phyloP scores from a whole-genome alignment of 1,140 invertebrate species.

The Chironomus tepperi region DNA sequence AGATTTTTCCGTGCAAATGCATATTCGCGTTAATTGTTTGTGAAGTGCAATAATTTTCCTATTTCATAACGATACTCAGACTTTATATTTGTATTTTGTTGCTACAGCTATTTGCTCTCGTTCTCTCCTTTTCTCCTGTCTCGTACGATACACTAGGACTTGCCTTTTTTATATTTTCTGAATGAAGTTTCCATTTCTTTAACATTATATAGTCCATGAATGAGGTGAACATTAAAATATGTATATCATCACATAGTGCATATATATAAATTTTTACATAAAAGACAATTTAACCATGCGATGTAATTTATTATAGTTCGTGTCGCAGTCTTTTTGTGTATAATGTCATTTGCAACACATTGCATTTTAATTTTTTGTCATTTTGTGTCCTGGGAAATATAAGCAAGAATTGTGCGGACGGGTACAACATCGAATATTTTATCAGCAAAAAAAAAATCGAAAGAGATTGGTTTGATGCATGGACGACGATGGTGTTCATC shows the following conservation, averaged over 20 bases:
- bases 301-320: slow-evolving; percentile 3
- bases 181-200: neutral
- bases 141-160: neutral
- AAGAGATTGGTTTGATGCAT: too few species aligned
- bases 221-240: slow-evolving; percentile 13
- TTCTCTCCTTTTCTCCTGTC: neutral
- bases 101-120: neutral
- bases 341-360: slow-evolving; percentile 13
- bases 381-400: neutral
- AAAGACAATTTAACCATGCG: slow-evolving; percentile 12
- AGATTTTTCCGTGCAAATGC: slow-evolving; percentile 17
- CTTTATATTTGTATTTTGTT: too few species aligned
- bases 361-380: slow-evolving; percentile 4
- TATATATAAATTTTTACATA: neutral
- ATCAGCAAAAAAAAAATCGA: too few species aligned
- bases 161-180: neutral
- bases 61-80: too few species aligned
- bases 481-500: too few species aligned
- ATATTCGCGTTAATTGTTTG: slow-evolving; percentile 20
- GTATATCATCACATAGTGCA: too few species aligned
- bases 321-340: neutral
- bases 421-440: too few species aligned
- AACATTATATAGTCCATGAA: neutral
- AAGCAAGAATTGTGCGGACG: too few species aligned
- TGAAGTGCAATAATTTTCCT: neutral